Conservation (phyloP, 2,797 vertebrate genomes). For the Potorous gilbertii region DNA sequence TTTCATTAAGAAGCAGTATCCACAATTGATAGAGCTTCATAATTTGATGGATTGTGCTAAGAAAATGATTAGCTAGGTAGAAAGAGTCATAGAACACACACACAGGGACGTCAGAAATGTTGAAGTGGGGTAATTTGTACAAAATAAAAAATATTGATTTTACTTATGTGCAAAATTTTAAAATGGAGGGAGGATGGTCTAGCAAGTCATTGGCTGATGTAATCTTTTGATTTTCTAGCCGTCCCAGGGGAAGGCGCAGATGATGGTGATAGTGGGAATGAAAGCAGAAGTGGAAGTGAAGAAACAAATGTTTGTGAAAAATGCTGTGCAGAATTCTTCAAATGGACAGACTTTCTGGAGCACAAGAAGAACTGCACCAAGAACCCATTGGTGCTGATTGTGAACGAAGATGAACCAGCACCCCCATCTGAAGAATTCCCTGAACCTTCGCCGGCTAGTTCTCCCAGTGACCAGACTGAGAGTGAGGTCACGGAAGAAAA, state of each 20-base stretch:
- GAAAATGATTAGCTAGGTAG: slow-evolving; percentile 98
- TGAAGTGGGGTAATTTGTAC: slow-evolving; percentile 96
- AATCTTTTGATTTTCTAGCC: slow-evolving; percentile 90
- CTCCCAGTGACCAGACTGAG: slow-evolving; percentile 92
- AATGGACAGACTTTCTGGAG: slow-evolving; percentile 97
- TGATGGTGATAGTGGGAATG: slow-evolving; percentile 95
- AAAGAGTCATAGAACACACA: slow-evolving; percentile 90
- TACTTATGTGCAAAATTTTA: slow-evolving; percentile 91
- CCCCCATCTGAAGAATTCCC: slow-evolving; percentile 90
- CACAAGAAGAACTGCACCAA: slow-evolving; percentile 97
- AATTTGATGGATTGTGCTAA: slow-evolving; percentile 99
- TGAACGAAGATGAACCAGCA: slow-evolving; percentile 94
- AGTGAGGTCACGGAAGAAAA: slow-evolving; percentile 92
- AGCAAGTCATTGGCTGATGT: slow-evolving; percentile 84
- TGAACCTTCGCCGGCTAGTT: slow-evolving; percentile 93
- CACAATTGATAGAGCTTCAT: slow-evolving; percentile 99
- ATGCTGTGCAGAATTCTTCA: slow-evolving; percentile 99
- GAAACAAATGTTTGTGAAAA: slow-evolving; percentile 97
- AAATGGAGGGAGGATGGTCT: slow-evolving; percentile 85
- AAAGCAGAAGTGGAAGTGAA: slow-evolving; percentile 96
- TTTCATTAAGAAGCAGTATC: slow-evolving; percentile 99
- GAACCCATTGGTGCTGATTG: slow-evolving; percentile 96
- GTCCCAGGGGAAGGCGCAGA: slow-evolving; percentile 93
- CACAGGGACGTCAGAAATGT: slow-evolving; percentile 89
- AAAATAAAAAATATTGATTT: slow-evolving; percentile 96